These are phyloP conservation scores for Prinia subflava DNA, from an alignment of 2,113 vertebrate genomes.

Conservation along the genomic window DNA sequence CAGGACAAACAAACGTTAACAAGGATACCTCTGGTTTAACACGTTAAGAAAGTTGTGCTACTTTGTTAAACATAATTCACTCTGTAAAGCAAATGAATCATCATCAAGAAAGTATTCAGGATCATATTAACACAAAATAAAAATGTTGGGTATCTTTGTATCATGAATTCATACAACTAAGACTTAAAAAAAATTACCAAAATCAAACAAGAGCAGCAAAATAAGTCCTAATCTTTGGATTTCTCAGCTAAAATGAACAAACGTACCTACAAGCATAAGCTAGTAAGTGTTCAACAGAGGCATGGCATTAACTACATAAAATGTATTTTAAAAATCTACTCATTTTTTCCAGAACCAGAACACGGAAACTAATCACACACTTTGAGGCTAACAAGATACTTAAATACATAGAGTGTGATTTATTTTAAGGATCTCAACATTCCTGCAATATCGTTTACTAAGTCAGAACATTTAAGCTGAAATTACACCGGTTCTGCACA, in stretches of 20 bases:
- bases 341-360: not conserved
- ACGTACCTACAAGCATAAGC: not conserved
- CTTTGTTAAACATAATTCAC: not conserved
- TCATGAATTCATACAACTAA: not conserved
- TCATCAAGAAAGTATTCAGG: not conserved
- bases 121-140: not conserved
- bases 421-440: not conserved
- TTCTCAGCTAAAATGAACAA: not conserved
- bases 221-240: not conserved
- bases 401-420: not conserved
- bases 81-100: not conserved
- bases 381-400: not conserved
- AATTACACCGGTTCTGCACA: not conserved
- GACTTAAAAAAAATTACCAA: accelerated
- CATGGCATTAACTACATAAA: not conserved
- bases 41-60: not conserved
- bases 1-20: not conserved
- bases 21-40: not conserved
- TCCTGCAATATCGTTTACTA: not conserved
- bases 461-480: not conserved
- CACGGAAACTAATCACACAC: not conserved
- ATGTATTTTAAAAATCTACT: not conserved
- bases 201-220: not conserved
- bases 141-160: not conserved
- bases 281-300: not conserved